Base-by-base conservation (phyloP, 2,888 invertebrate genomes). In the Neoitamus cyanurus region DNA sequence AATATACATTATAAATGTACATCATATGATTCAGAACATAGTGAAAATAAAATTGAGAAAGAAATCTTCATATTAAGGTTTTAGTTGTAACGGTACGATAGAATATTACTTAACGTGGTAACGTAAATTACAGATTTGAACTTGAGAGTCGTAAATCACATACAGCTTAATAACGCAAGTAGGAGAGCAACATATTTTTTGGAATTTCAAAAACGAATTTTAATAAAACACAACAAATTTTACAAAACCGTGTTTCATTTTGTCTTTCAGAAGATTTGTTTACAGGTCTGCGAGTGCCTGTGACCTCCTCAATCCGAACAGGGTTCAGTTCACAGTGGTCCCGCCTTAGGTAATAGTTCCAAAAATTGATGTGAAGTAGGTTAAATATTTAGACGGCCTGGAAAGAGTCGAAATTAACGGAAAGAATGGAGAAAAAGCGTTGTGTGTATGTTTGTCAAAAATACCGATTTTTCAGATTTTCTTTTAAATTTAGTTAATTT, bases 191-290 rank as follows among this genome's bases (percentile, higher is more conserved):
- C 70, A 83, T 83, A 83, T 83, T 83, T 83, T 83, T 83, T 83
- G 83, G 83, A 83, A 83, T 83, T 72, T 69, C 46, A 69, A 83
- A 82, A 83, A 83, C 83, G 83, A 83, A 83, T 83, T 83, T 83
- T 83, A 83, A 83, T 83, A 83, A 83, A 83, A 83, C 42, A 69
- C 70, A 82, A 82, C 28, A 83, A 83, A 83, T 83, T 83, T 83
- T 83, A 83, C 58, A 58, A 58, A 58, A 58, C 20, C 58, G 20
- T 58, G 25, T 58, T 58, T 58, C 20, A 20, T n/a, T 4, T 13
- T n/a, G n/a, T 20, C 20, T 48, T 48, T 13, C 20, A 48, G 20
- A 48, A 37, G 9, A 37, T 37, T 37, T 9, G 9, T 37, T n/a
- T n/a, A n/a, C n/a, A n/a, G n/a, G n/a, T n/a, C n/a, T n/a, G n/a